A percentile compares a stretch with the other conserved stretches of the same genome.
Conservation (phyloP, 1,140 invertebrate genomes). For the Hetaerina americana region DNA sequence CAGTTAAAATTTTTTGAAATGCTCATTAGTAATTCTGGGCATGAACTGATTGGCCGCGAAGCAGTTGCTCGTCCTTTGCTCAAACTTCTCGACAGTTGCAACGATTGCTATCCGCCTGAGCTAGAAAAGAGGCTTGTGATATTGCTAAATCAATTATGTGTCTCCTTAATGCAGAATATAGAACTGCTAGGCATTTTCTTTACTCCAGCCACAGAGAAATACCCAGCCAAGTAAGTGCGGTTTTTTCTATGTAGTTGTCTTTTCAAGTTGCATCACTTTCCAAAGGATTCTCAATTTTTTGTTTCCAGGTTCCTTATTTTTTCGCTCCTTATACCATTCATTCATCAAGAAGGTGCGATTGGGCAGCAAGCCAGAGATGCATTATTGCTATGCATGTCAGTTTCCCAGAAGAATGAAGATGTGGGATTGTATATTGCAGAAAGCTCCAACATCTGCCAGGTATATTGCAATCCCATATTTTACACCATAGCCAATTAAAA, state of each 20-base stretch:
- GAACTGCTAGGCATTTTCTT: slow-evolving; percentile 84
- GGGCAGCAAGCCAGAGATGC: slow-evolving; percentile 90
- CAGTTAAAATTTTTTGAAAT: slow-evolving; percentile 71
- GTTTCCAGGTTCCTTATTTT: slow-evolving; percentile 78
- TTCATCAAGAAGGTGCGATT: slow-evolving; percentile 78
- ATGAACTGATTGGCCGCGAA: slow-evolving; percentile 75
- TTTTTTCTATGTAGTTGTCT: not conserved
- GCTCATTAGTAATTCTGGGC: slow-evolving; percentile 56
- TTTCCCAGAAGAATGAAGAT: slow-evolving; percentile 73
- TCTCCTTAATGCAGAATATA: slow-evolving; percentile 73
- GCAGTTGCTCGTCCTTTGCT: slow-evolving; percentile 77
- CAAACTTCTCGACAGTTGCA: slow-evolving; percentile 65
- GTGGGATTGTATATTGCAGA: slow-evolving; percentile 78
- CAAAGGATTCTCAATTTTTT: slow-evolving; percentile 4
- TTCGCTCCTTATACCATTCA: slow-evolving; percentile 74
- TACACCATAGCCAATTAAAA: no score
- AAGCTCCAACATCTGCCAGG: slow-evolving; percentile 82
- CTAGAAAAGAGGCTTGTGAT: slow-evolving; percentile 76
- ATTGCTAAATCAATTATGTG: slow-evolving; percentile 81
- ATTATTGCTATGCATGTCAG: slow-evolving; percentile 80
- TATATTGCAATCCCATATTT: no score
- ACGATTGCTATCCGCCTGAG: slow-evolving; percentile 58
- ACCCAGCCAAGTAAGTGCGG: slow-evolving; percentile 16
- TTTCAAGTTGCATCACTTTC: not conserved
- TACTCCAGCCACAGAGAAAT: slow-evolving; percentile 20